Base-by-base conservation (phyloP, 1,140 invertebrate genomes). In the Euwallacea fornicatus region DNA sequence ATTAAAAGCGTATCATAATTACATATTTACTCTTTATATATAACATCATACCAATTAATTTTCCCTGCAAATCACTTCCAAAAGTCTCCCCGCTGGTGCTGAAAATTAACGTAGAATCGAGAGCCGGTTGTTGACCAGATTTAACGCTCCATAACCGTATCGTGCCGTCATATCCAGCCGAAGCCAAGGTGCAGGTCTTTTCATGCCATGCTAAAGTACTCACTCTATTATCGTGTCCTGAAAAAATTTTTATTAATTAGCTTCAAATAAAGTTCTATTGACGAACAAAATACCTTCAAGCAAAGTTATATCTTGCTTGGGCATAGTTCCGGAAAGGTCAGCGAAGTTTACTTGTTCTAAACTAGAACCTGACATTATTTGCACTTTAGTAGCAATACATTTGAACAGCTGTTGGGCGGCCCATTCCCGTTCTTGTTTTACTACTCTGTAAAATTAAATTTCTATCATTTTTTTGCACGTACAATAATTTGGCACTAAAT, bases 101-200 rank as follows among this genome's bases (percentile, higher is more conserved):
- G 76, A 89, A 89, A 10, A 88, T 83, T 42, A 87, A 81, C 0
- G 87, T 88, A 61, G 87, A 85, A 74, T 88, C 86, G 46, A 88
- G 76, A 11, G 71, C 69, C 1, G 77, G 73, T 67, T 76, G 75
- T 21, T 77, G 80, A 47, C 80, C 81, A 67, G 81, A 81, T 80
- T 81, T 53, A 81, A 80, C 76, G 74, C 55, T 85, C 88, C 88
- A 89, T 6, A 88, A 77, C n/a, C 88, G 77, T 0, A 89, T 84
- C n/a, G 87, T 89, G n/a, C 88, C 86, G 81, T 90, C 88, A 76
- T 85, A 86, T 2, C 86, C 88, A 79, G 87, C 86, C 15, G 86
- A 85, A 15, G 86, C 87, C 11, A 88, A 77, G 8, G 84, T 75
- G 13, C 76, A 76, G 62, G 81, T 84, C 42, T 80, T 81, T 7